phyloP scores from a whole-genome alignment of 2,113 vertebrate species.

The Ursus arctos region DNA sequence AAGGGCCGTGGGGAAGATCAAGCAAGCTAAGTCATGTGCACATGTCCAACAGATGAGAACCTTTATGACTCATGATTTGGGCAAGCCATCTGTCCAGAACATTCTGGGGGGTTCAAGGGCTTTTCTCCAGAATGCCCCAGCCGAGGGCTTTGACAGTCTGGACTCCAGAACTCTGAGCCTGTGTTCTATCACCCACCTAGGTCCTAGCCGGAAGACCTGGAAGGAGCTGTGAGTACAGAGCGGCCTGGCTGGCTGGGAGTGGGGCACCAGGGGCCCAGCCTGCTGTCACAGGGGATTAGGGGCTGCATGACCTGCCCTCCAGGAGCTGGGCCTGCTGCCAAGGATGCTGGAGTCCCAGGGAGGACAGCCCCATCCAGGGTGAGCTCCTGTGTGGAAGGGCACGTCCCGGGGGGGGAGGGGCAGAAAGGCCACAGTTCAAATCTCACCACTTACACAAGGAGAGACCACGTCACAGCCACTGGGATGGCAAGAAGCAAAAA shows the following conservation, averaged over 20 bases:
- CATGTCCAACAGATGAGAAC: fast-evolving
- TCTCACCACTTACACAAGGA: too few relatives aligned
- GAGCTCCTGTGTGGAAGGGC: not conserved
- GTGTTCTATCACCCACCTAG: not conserved
- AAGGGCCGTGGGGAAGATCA: not conserved
- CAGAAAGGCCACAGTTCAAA: not conserved
- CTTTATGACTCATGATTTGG: fast-evolving
- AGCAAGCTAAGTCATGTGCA: too few relatives aligned
- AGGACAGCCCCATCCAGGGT: not conserved
- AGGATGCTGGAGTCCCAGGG: not conserved
- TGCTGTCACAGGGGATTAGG: not conserved
- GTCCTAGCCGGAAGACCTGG: not conserved
- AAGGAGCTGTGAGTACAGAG: not conserved
- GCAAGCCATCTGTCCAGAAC: not conserved
- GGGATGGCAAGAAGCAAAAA: too few relatives aligned
- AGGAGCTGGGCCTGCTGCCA: not conserved
- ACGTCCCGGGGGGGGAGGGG: not conserved
- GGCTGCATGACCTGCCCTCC: not conserved
- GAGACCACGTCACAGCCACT: fast-evolving
- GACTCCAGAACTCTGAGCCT: not conserved
- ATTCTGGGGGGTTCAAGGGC: not conserved
- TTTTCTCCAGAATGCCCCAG: not conserved
- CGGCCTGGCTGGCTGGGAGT: not conserved
- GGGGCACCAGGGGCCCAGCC: not conserved
- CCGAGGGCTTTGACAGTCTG: not conserved